These are phyloP conservation scores for Nasua narica DNA, from an alignment of 2,797 vertebrate genomes.

Conservation along the genomic window DNA sequence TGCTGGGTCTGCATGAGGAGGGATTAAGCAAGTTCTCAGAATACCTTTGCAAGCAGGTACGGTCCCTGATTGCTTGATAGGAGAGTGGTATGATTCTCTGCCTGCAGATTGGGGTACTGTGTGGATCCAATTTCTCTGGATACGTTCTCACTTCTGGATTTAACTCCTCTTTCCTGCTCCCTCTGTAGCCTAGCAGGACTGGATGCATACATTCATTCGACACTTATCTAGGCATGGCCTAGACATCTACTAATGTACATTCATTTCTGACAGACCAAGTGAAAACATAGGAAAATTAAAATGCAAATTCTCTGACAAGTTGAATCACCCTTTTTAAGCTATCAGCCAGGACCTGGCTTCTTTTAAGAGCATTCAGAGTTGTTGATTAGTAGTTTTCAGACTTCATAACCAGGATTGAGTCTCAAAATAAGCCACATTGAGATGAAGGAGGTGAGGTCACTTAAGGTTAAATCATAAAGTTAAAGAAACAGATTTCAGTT, in stretches of 20 bases:
- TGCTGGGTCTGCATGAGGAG: slow-evolving; percentile 95
- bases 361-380: not conserved
- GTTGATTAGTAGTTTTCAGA: not conserved
- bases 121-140: not conserved
- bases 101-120: not conserved
- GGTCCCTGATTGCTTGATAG: not conserved
- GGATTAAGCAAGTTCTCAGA: slow-evolving; percentile 96
- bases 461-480: not conserved
- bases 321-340: not conserved
- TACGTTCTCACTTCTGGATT: not conserved
- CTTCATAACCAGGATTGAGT: not conserved
- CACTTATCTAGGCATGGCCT: not conserved
- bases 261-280: not conserved
- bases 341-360: not conserved
- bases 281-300: slow-evolving; percentile 34
- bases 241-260: not conserved
- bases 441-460: not conserved
- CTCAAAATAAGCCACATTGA: not conserved
- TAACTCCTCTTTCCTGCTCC: not conserved
- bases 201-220: not conserved
- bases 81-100: not conserved
- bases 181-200: not conserved
- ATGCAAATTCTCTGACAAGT: slow-evolving; percentile 22
- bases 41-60: slow-evolving; percentile 96
- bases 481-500: not conserved